These are phyloP conservation scores for Alces alces DNA, from an alignment of 2,113 vertebrate species.

Conservation along the genomic window DNA sequence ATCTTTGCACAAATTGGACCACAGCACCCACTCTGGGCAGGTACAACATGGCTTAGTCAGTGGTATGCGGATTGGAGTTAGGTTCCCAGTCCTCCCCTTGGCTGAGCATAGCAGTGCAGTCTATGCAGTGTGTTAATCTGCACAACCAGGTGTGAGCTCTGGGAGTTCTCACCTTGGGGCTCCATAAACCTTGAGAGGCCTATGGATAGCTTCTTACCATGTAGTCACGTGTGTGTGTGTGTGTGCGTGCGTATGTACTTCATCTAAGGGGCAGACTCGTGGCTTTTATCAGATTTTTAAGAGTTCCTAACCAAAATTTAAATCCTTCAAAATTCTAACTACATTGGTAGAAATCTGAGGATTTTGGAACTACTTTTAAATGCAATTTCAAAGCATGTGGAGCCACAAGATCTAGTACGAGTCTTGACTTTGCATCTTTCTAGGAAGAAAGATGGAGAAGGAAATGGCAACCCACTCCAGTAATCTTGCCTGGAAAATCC, in stretches of 20 bases:
- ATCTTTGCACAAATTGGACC: background rate
- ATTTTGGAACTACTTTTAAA: background rate
- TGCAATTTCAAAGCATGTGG: background rate
- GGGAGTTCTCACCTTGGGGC: background rate
- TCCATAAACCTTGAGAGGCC: background rate
- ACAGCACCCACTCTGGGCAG: background rate
- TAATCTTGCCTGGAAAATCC: background rate
- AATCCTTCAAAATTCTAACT: background rate
- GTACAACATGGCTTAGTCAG: background rate
- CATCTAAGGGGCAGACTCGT: background rate
- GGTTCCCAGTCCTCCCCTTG: background rate
- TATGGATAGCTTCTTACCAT: background rate
- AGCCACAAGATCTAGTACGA: background rate
- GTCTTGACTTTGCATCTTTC: background rate
- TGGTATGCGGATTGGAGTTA: background rate
- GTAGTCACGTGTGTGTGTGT: background rate
- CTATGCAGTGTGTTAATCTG: background rate
- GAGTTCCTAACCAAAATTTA: background rate
- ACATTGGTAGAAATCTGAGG: background rate
- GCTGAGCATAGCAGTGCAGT: background rate
- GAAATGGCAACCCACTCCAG: background rate
- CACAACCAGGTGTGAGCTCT: background rate
- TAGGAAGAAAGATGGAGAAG: background rate
- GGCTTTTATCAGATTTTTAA: slow-evolving; percentile 23
- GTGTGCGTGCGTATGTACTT: background rate